Conservation (phyloP, 2,113 vertebrate species). For the Indri indri region DNA sequence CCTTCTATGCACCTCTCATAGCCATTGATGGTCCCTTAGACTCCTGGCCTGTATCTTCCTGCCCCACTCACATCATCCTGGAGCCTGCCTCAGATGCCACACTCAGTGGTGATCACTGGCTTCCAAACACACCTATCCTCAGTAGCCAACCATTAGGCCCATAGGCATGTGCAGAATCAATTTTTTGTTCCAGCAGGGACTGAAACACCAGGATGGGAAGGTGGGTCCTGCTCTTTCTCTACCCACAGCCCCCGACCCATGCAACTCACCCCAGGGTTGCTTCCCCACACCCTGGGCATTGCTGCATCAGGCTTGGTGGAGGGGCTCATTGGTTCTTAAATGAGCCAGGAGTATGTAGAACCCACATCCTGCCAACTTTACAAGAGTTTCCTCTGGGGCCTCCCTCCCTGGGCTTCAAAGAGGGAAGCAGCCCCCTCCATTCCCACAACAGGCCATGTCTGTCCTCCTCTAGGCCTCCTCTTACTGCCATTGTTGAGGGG, state of each 20-base stretch:
- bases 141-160: background rate
- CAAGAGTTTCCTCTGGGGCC: background rate
- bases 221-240: background rate
- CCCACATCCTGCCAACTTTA: background rate
- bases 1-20: background rate
- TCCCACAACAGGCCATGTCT: background rate
- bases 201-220: background rate
- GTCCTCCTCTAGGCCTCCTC: background rate
- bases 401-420: background rate
- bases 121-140: background rate
- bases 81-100: background rate
- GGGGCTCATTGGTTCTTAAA: background rate
- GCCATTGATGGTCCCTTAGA: background rate
- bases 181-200: background rate
- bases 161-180: background rate
- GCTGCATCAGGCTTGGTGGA: background rate
- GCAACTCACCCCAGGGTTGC: background rate
- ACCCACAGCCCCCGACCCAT: background rate
- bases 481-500: background rate
- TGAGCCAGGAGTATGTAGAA: background rate
- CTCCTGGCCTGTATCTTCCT: background rate
- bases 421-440: background rate
- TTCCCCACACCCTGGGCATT: background rate
- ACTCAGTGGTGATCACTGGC: background rate
- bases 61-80: background rate